phyloP scores from a whole-genome alignment of 1,140 invertebrate species.

The Aricia agestis region DNA sequence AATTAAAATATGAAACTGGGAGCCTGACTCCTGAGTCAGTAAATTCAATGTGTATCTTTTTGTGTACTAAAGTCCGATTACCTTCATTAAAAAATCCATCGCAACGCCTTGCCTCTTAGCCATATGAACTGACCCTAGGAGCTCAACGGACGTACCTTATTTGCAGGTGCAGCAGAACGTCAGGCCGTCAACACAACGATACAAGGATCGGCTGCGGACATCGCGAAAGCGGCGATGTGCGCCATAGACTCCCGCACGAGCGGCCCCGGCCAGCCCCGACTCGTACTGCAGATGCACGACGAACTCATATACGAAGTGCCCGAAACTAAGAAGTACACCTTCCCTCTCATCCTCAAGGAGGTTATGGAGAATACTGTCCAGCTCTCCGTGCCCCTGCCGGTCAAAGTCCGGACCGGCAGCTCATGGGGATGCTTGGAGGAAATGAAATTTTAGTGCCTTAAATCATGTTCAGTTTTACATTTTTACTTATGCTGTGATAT shows the following conservation, averaged over 20 bases:
- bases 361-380: conserved; percentile 88
- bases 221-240: conserved; percentile 94
- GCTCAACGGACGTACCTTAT: conserved; percentile 57
- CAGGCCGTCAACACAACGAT: conserved; percentile 97
- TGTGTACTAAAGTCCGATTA: too few species aligned
- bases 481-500: conserved; percentile 38
- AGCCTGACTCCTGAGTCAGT: too few species aligned
- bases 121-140: too few species aligned
- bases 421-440: conserved; percentile 86
- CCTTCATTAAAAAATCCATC: too few species aligned
- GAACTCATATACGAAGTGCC: conserved; percentile 96
- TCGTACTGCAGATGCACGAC: conserved; percentile 96
- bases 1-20: too few species aligned
- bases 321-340: conserved; percentile 76
- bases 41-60: background rate
- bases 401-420: conserved; percentile 89
- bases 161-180: conserved; percentile 89
- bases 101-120: too few species aligned
- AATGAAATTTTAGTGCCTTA: conserved; percentile 35
- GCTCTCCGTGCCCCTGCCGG: conserved; percentile 87
- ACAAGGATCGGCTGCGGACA: conserved; percentile 97
- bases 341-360: conserved; percentile 82
- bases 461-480: conserved; percentile 28
- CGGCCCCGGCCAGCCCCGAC: conserved; percentile 63
- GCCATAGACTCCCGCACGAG: conserved; percentile 83